phyloP scores from a whole-genome alignment of 92 coral and sea anemone species.

The Nematostella vectensis region DNA sequence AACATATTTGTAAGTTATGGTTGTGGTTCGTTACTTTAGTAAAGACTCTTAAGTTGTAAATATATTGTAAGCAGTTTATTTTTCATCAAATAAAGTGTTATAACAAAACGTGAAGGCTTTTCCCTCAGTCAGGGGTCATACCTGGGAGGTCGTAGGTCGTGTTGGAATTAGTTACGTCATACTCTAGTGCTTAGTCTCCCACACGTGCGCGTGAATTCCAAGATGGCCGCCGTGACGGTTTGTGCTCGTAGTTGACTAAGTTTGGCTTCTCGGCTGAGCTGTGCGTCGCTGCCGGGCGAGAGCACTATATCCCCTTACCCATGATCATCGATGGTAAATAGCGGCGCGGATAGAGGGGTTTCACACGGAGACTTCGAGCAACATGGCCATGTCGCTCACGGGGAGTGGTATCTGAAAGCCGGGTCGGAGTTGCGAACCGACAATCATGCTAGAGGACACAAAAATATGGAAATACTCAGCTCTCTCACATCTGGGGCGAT shows the following conservation, averaged over 20 bases:
- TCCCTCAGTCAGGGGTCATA: too few relatives aligned
- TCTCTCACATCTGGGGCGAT: constrained; percentile 91
- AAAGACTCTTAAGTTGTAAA: too few relatives aligned
- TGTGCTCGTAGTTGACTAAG: not conserved
- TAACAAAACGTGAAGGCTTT: too few relatives aligned
- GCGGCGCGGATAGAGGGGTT: constrained; percentile 33
- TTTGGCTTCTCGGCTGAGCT: not conserved
- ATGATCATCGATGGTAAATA: constrained; percentile 68
- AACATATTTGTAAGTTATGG: too few relatives aligned
- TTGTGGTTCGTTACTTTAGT: too few relatives aligned
- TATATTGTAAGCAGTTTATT: too few relatives aligned
- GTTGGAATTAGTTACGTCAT: constrained; percentile 32
- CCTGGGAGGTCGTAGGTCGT: too few relatives aligned
- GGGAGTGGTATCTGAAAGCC: constrained; percentile 79
- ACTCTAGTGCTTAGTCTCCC: constrained; percentile 13
- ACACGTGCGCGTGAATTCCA: constrained; percentile 1
- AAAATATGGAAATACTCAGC: constrained; percentile 72
- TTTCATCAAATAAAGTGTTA: too few relatives aligned
- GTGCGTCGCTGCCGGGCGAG: too few relatives aligned
- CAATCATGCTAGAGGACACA: constrained; percentile 39
- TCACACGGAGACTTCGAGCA: constrained; percentile 75
- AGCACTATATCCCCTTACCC: too few relatives aligned
- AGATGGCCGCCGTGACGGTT: constrained; percentile 12
- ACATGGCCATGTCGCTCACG: constrained; percentile 81
- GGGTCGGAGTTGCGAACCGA: constrained; percentile 20